Base-by-base conservation (phyloP, 2,888 invertebrate species). In the Cosmia pyralina region DNA sequence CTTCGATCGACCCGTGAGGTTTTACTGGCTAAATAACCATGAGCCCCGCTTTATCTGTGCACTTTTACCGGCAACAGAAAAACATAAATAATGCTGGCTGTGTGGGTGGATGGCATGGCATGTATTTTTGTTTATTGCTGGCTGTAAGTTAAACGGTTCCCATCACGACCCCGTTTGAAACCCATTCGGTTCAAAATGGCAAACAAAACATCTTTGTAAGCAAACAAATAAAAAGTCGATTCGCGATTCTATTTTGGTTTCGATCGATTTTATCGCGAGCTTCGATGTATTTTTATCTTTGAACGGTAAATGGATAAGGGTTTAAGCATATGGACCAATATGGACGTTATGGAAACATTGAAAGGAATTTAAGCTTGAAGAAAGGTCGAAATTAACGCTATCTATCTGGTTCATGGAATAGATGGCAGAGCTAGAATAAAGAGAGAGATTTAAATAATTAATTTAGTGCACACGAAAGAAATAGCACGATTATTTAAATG, bases 201-300 rank as follows among this genome's bases (percentile, higher is more conserved):
- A 69, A 80, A 72, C 69, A 15, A 63, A 59, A 11, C 44, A 55
- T 22, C n/a, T 53, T 68, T 53, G 64, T 62, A 46, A 59, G 28
- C 65, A 52, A 59, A 64, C 55, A 72, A 82, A 73, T 69, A 67
- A 78, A 69, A 71, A 58, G 34, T 77, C 62, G 62, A 50, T 72
- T 77, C 62, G 79, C 63, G 52, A 52, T 78, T 82, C 80, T 78
- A 78, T 78, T 82, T 82, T 57, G 52, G 3, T 65, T 53, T 4
- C 48, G 28, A 78, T 73, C 82, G 68, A 72, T 69, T 82, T 63
- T 59, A 69, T 73, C 57, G 69, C 34, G 44, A 41, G 62, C 28
- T 52, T n/a, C 41, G 73, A 59, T 64, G 66, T 81, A 80, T 78
- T 80, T 80, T 82, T 82, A 82, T 82, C 80, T 78, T 67, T n/a